A percentile compares a stretch with the other conserved stretches of the same genome.
These are phyloP conservation scores for Myanophis thanlyinensis DNA, from an alignment of 2,113 vertebrate species.

Conservation along the genomic window DNA sequence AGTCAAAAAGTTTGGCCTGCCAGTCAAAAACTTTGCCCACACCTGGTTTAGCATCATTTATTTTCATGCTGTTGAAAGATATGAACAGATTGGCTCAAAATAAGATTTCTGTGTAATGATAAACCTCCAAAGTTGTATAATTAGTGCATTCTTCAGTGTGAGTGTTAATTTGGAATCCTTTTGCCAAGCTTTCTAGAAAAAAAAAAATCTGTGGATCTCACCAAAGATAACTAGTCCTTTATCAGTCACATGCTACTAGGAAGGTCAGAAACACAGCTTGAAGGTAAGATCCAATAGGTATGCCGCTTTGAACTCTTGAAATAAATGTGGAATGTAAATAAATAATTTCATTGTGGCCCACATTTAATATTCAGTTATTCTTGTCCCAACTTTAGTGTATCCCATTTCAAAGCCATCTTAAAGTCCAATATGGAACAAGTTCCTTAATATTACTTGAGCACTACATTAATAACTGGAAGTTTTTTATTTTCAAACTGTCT, in stretches of 20 bases:
- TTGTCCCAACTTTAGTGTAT: not conserved
- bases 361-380: not conserved
- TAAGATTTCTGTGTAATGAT: not conserved
- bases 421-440: not conserved
- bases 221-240: not conserved
- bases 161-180: not conserved
- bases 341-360: not conserved
- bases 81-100: conserved; percentile 30
- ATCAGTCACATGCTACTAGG: not conserved
- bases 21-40: too few species aligned
- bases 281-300: not conserved
- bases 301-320: not conserved
- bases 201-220: not conserved
- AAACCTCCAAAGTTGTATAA: not conserved
- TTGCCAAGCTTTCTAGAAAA: not conserved
- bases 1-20: too few species aligned
- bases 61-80: not conserved
- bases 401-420: not conserved
- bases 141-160: not conserved
- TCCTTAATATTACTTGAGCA: conserved; percentile 33
- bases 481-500: conserved; percentile 31
- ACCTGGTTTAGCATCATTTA: not conserved
- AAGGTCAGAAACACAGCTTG: not conserved
- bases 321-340: not conserved
- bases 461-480: conserved; percentile 74